phyloP scores from a whole-genome alignment of 2,797 vertebrate genomes.

The Oryzias sinensis region DNA sequence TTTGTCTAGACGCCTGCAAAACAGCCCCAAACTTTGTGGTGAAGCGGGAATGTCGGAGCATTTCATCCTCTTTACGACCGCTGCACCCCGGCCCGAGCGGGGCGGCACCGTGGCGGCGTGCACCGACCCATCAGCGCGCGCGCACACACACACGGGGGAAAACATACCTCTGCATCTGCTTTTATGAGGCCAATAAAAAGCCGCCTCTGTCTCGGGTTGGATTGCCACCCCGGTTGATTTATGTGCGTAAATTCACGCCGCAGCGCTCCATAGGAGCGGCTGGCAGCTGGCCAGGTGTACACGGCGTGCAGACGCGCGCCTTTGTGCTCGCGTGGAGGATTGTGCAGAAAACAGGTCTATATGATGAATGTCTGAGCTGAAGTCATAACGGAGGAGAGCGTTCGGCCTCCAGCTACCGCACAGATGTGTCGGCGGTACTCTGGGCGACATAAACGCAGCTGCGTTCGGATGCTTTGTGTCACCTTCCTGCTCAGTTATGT shows the following conservation, averaged over 20 bases:
- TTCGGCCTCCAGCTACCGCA: constrained; percentile 34
- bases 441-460: constrained; percentile 24
- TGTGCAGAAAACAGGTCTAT: constrained; percentile 42
- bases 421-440: constrained; percentile 37
- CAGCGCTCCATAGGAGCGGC: constrained; percentile 67
- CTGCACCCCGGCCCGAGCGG: constrained; percentile 34
- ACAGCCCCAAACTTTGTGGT: constrained; percentile 50
- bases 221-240: constrained; percentile 77
- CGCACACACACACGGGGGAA: constrained; percentile 38
- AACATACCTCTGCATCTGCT: constrained; percentile 77
- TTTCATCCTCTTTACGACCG: constrained; percentile 41
- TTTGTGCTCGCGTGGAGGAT: constrained; percentile 32
- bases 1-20: constrained; percentile 55
- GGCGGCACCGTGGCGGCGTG: constrained; percentile 40
- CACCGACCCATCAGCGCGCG: constrained; percentile 62
- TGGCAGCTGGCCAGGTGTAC: constrained; percentile 73
- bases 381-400: constrained; percentile 53
- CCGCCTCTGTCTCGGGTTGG: constrained; percentile 70
- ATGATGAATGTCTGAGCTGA: constrained; percentile 61
- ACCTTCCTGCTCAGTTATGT: too few species aligned
- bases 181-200: constrained; percentile 78
- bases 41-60: constrained; percentile 43
- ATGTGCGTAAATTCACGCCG: constrained; percentile 68
- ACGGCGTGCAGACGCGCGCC: constrained; percentile 21
- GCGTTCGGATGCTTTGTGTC: too few species aligned